These are phyloP conservation scores for Folsomia candida DNA, from an alignment of 2,888 invertebrate species.

Conservation along the genomic window DNA sequence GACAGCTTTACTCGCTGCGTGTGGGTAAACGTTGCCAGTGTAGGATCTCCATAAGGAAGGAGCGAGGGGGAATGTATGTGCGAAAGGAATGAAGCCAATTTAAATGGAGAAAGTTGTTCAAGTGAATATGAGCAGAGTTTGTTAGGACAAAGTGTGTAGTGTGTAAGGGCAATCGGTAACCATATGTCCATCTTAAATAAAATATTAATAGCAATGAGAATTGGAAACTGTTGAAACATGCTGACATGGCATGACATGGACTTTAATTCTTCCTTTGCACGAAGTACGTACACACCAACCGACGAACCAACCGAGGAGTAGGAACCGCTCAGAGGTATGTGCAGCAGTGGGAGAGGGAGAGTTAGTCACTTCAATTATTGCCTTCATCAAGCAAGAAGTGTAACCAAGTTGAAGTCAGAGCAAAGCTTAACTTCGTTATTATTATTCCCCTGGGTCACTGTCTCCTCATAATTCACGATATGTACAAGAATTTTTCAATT, in stretches of 20 bases:
- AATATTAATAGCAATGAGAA: background rate
- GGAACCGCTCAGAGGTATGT: too few relatives aligned
- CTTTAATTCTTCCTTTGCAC: constrained; percentile 8
- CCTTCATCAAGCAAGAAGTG: background rate
- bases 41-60: too few relatives aligned
- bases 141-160: background rate
- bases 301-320: too few relatives aligned
- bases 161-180: background rate
- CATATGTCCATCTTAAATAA: background rate
- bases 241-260: constrained; percentile 12
- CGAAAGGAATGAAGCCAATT: background rate
- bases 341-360: too few relatives aligned
- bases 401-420: background rate
- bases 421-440: background rate
- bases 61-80: too few relatives aligned
- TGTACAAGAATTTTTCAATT: background rate
- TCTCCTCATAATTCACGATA: background rate
- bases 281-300: too few relatives aligned
- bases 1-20: too few relatives aligned
- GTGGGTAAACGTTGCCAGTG: too few relatives aligned
- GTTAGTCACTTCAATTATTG: background rate
- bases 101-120: background rate
- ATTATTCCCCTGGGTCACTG: background rate
- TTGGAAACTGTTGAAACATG: constrained; percentile 14
- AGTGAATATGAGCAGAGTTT: too few relatives aligned